Conservation (phyloP, 2,113 vertebrate species). For the Alouatta palliata region DNA sequence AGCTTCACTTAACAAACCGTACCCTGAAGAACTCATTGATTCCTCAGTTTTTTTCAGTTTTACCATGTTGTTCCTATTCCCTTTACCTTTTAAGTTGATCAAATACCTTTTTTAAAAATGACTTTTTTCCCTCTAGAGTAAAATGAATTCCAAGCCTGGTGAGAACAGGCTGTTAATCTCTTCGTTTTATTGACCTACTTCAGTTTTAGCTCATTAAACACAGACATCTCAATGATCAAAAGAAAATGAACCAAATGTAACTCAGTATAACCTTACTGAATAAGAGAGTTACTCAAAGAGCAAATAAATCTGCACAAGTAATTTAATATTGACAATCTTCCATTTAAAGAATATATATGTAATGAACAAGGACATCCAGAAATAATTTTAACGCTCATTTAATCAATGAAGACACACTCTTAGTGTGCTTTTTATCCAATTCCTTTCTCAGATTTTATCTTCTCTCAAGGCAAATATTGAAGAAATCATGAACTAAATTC, state of each 20-base stretch:
- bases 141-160: slow-evolving; percentile 39
- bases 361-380: slow-evolving; percentile 28
- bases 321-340: slow-evolving; percentile 61
- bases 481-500: neutral
- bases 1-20: neutral
- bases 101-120: slow-evolving; percentile 52
- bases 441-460: neutral
- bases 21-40: neutral
- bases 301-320: slow-evolving; percentile 64
- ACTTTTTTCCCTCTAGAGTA: slow-evolving; percentile 35
- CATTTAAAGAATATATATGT: slow-evolving; percentile 33
- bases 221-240: slow-evolving; percentile 70
- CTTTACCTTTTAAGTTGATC: slow-evolving; percentile 67
- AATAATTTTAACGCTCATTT: slow-evolving; percentile 34
- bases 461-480: neutral
- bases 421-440: neutral
- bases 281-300: slow-evolving; percentile 65
- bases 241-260: slow-evolving; percentile 74
- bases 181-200: slow-evolving; percentile 78
- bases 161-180: slow-evolving; percentile 72
- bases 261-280: slow-evolving; percentile 50
- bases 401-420: neutral
- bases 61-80: slow-evolving; percentile 7
- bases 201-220: slow-evolving; percentile 80
- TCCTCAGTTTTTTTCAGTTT: slow-evolving; percentile 23